Evolutionary conservation across 2,113 vertebrate species (phyloP).

Genomic region (Drymodes brunneopygia): DNA sequence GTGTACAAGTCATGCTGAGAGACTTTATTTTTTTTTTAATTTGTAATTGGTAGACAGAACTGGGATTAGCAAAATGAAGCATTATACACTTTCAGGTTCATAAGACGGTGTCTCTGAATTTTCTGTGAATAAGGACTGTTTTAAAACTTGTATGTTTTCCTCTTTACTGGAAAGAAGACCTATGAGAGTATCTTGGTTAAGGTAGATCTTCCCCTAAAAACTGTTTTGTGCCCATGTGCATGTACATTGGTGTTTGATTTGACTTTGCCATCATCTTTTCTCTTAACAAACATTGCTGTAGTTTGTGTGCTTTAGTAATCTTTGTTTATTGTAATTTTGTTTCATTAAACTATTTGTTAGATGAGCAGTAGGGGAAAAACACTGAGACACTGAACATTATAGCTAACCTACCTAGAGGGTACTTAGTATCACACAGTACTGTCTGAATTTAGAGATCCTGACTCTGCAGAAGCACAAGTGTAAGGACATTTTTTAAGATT

Average conservation of each 20-base stretch:
- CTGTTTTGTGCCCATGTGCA: neutral
- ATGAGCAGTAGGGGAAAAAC: neutral
- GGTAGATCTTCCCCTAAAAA: neutral
- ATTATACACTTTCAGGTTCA: neutral
- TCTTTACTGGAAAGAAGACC: neutral
- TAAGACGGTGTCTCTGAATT: neutral
- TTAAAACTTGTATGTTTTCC: neutral
- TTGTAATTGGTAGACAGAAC: neutral
- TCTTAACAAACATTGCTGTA: neutral
- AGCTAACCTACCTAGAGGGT: neutral
- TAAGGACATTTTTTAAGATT: neutral
- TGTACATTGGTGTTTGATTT: neutral
- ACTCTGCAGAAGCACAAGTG: neutral
- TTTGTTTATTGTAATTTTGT: neutral
- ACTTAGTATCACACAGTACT: neutral
- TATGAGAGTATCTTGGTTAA: neutral
- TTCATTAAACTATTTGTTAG: neutral
- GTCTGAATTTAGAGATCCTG: neutral
- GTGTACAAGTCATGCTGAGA: neutral
- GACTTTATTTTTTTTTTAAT: neutral
- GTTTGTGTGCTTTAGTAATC: neutral
- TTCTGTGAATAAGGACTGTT: neutral
- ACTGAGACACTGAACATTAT: neutral
- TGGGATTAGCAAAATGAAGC: neutral
- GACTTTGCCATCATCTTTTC: neutral